Evolutionary conservation across 2,797 vertebrate species (phyloP).

Genomic region (Triplophysa yarkandensis): DNA sequence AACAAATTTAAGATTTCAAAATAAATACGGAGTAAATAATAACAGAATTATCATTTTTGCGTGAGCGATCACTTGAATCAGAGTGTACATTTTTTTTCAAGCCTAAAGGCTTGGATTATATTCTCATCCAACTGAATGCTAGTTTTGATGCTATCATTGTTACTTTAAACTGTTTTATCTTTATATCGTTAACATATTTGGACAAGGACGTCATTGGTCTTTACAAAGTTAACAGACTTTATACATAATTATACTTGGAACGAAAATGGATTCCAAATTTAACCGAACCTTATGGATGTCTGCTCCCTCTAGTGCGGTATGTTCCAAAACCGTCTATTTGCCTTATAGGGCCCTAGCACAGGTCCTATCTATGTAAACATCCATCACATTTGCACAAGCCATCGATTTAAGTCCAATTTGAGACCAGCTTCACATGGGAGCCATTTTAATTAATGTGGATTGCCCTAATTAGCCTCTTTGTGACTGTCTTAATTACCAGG

Average conservation of each 20-base stretch:
- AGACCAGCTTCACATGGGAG: slow-evolving; percentile 73
- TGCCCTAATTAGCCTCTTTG: slow-evolving; percentile 79
- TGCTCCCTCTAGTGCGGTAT: slow-evolving; percentile 16
- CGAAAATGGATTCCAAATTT: slow-evolving; percentile 24
- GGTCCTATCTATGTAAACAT: slow-evolving; percentile 38
- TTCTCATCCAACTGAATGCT: slow-evolving; percentile 2
- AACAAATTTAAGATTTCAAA: too few relatives aligned
- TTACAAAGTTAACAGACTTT: slow-evolving; percentile 16
- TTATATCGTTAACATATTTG: slow-evolving; percentile 1
- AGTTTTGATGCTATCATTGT: neutral
- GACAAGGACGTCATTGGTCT: neutral
- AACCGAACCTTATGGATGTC: neutral
- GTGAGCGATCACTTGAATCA: too few relatives aligned
- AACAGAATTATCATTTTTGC: too few relatives aligned
- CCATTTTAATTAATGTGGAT: slow-evolving; percentile 76
- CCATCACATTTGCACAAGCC: slow-evolving; percentile 57
- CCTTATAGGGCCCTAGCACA: neutral
- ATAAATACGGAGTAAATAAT: too few relatives aligned
- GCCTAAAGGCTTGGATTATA: slow-evolving; percentile 1
- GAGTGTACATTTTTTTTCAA: slow-evolving; percentile 2
- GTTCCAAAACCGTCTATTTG: slow-evolving; percentile 12
- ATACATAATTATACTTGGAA: slow-evolving; percentile 30
- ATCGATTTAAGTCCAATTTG: slow-evolving; percentile 69
- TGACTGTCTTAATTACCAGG: slow-evolving; percentile 73
- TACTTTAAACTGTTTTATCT: slow-evolving; percentile 2